These are phyloP conservation scores for Psephotus haematonotus DNA, from an alignment of 2,113 vertebrate species.

Conservation along the genomic window DNA sequence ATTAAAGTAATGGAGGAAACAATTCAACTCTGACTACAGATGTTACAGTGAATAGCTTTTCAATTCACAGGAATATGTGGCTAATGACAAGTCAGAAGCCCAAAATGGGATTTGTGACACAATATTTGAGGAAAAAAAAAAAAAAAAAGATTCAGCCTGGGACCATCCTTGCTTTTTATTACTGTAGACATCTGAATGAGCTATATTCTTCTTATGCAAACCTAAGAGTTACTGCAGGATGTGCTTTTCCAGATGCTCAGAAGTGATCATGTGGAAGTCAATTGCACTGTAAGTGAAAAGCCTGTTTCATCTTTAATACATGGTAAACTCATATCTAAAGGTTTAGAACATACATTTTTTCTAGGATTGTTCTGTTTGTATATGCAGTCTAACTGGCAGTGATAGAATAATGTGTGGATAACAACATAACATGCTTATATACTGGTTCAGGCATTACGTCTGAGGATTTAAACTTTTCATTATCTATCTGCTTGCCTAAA, in stretches of 20 bases:
- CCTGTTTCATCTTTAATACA: background rate
- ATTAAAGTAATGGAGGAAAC: background rate
- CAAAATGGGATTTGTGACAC: background rate
- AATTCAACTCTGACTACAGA: background rate
- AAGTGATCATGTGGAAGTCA: background rate
- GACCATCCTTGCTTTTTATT: background rate
- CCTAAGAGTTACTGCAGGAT: background rate
- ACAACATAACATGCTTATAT: background rate
- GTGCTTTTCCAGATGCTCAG: background rate
- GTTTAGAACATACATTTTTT: background rate
- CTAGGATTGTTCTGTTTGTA: background rate
- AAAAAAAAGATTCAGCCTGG: background rate
- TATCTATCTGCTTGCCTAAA: background rate
- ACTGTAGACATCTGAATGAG: background rate
- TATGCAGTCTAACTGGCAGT: background rate
- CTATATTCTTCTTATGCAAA: background rate
- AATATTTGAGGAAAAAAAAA: background rate
- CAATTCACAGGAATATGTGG: background rate
- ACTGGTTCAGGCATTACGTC: background rate
- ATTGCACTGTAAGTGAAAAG: background rate
- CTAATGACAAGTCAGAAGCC: background rate
- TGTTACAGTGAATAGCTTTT: background rate
- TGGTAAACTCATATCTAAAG: background rate
- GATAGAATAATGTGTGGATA: background rate
- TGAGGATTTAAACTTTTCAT: background rate